Percentiles rank a stretch among this genome's conserved stretches.
Evolutionary conservation across 2,888 invertebrate genomes (phyloP).

Genomic region (Steromphala cineraria): DNA sequence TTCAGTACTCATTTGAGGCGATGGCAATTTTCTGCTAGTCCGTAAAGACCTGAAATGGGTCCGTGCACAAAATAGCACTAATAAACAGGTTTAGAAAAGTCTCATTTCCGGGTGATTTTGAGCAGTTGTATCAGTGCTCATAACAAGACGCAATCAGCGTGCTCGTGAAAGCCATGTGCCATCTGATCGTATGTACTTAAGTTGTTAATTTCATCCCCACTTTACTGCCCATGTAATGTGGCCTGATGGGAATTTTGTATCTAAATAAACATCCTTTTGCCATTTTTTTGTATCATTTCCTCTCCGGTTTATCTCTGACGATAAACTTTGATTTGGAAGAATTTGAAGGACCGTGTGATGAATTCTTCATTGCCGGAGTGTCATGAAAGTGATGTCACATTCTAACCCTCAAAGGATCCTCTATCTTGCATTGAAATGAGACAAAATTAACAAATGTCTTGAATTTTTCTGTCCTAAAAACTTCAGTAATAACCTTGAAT

Average conservation of each 20-base stretch:
- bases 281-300: constrained; percentile 5
- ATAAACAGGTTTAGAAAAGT: constrained; percentile 10
- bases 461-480: no score
- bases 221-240: constrained; percentile 8
- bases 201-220: constrained; percentile 6
- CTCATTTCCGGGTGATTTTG: constrained; percentile 2
- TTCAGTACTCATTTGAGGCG: neutral
- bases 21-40: constrained; percentile 10
- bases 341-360: constrained; percentile 5
- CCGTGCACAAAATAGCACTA: constrained; percentile 8
- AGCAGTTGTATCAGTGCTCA: constrained; percentile 5
- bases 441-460: no score
- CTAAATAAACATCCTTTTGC: constrained; percentile 8
- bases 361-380: neutral
- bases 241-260: constrained; percentile 2
- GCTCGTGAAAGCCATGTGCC: neutral
- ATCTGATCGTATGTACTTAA: constrained; percentile 1
- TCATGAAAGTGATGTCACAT: no score
- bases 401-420: no score
- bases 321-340: constrained; percentile 4
- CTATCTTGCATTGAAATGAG: no score
- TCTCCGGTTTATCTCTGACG: neutral
- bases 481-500: no score
- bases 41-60: neutral
- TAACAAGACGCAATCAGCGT: constrained; percentile 5